A percentile compares a stretch with the other conserved stretches of the same genome.
phyloP scores from a whole-genome alignment of 2,797 vertebrate species.

The Oophaga sylvatica region DNA sequence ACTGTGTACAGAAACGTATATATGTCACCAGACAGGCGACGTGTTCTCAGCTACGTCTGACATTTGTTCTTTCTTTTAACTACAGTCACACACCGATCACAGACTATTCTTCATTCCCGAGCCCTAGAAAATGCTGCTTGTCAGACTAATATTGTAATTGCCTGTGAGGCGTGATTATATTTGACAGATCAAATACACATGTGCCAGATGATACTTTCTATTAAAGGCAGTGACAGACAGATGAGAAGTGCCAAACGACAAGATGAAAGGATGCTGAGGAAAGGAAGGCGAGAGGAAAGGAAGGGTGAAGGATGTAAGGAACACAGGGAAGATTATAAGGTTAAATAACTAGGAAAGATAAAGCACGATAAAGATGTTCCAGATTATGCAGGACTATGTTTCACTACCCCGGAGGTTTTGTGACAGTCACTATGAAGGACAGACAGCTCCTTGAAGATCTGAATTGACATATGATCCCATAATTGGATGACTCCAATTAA shows the following conservation, averaged over 20 bases:
- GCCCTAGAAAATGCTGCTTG: conserved; percentile 26
- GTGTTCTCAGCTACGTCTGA: background rate
- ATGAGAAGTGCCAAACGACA: conserved; percentile 41
- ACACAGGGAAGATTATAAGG: conserved; percentile 33
- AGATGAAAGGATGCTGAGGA: conserved; percentile 35
- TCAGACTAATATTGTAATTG: conserved; percentile 60
- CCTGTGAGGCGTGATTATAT: conserved; percentile 55
- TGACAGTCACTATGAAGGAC: background rate
- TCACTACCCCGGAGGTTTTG: background rate
- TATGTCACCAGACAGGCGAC: background rate
- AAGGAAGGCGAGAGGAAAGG: conserved; percentile 16
- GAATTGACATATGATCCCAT: background rate
- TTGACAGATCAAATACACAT: conserved; percentile 60
- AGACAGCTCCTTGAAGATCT: background rate
- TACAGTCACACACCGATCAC: conserved; percentile 21
- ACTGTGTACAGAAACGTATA: background rate
- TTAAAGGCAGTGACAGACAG: conserved; percentile 53
- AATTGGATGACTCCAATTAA: background rate
- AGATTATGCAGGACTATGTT: background rate
- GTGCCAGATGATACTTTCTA: conserved; percentile 48
- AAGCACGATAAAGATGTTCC: background rate
- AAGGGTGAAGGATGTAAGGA: conserved; percentile 17
- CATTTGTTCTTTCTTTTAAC: background rate
- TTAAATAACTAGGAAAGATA: background rate
- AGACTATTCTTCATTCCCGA: conserved; percentile 14